A percentile compares a stretch with the other conserved stretches of the same genome.
These are phyloP conservation scores for Baronia brevicornis DNA, from an alignment of 2,888 invertebrate genomes.

Conservation along the genomic window DNA sequence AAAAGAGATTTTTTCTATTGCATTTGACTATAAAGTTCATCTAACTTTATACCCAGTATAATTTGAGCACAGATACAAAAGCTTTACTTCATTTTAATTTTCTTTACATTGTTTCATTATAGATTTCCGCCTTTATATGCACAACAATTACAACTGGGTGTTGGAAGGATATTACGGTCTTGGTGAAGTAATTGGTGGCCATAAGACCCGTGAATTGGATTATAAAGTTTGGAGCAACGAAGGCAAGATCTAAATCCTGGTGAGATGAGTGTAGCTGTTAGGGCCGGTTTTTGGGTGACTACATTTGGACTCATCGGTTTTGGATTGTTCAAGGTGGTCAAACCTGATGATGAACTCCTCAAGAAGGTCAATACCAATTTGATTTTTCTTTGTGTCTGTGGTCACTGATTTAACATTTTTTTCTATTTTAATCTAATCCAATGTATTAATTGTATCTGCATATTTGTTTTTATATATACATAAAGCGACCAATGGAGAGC, in stretches of 20 bases:
- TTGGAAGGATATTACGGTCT: conserved; percentile 82
- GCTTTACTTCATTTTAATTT: no score
- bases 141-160: conserved; percentile 78
- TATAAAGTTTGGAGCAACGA: conserved; percentile 73
- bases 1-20: no score
- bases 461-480: no score
- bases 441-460: background rate
- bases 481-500: no score
- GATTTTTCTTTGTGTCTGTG: conserved; percentile 27
- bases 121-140: conserved; percentile 83
- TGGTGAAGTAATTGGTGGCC: conserved; percentile 77
- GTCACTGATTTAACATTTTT: conserved; percentile 22
- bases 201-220: conserved; percentile 71
- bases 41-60: no score
- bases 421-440: conserved; percentile 1
- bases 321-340: conserved; percentile 72
- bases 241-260: conserved; percentile 60
- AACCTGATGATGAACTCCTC: conserved; percentile 73
- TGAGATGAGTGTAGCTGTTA: conserved; percentile 69
- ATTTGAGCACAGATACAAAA: no score
- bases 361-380: conserved; percentile 62
- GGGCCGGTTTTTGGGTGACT: conserved; percentile 74
- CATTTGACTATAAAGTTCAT: no score
- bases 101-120: conserved; percentile 31
- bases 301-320: conserved; percentile 78